Conservation (phyloP, 2,888 invertebrate species). For the Macaria liturata region DNA sequence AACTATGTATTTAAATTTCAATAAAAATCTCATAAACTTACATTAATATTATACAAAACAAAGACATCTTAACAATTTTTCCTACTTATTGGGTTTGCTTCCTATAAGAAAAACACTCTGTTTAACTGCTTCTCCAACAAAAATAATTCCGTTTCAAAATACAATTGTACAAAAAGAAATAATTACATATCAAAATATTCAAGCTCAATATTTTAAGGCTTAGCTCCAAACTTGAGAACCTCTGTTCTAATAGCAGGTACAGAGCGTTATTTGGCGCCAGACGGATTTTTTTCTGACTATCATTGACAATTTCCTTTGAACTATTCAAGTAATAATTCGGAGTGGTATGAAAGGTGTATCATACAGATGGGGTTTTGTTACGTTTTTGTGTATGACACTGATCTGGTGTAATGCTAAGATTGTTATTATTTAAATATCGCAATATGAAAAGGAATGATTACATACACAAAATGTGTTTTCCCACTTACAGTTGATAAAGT, state of each 20-base stretch:
- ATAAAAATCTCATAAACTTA: no score
- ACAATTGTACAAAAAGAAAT: no score
- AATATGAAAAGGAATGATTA: not conserved
- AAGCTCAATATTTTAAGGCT: no score
- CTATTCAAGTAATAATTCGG: slow-evolving; percentile 23
- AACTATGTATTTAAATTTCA: no score
- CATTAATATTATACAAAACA: no score
- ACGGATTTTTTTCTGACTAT: slow-evolving; percentile 53
- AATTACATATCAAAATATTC: no score
- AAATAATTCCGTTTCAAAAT: no score
- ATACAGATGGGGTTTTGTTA: slow-evolving; percentile 1
- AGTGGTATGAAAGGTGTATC: slow-evolving; percentile 19
- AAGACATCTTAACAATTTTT: no score
- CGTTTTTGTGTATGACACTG: slow-evolving; percentile 15
- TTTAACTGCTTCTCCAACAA: no score
- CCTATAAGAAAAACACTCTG: no score
- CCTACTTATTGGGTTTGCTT: no score
- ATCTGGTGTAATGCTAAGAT: slow-evolving; percentile 1
- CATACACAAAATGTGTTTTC: not conserved
- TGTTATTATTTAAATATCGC: not conserved
- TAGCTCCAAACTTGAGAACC: slow-evolving; percentile 45
- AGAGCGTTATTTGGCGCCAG: slow-evolving; percentile 62
- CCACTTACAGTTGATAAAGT: no score
- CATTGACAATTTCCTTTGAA: slow-evolving; percentile 48
- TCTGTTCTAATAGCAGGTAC: slow-evolving; percentile 50